phyloP scores from a whole-genome alignment of 2,888 invertebrate genomes.

The Junonia oenone region DNA sequence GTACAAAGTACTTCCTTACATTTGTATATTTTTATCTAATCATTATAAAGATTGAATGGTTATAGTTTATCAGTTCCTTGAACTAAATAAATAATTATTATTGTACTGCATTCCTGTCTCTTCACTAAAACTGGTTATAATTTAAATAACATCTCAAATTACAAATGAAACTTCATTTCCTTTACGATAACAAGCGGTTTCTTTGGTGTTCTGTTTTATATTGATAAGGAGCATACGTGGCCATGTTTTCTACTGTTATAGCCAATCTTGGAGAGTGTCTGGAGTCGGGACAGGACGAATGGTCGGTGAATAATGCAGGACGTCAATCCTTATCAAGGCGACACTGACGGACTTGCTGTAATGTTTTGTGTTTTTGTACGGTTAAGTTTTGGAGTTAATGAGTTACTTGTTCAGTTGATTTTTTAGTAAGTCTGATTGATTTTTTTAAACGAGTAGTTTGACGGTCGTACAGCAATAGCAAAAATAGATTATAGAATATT shows the following conservation, averaged over 20 bases:
- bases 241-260: slow-evolving; percentile 15
- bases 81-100: background rate
- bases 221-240: slow-evolving; percentile 8
- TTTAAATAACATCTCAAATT: background rate
- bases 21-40: too few species aligned
- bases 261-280: slow-evolving; percentile 26
- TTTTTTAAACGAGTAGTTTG: too few species aligned
- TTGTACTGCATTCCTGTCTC: background rate
- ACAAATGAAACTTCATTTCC: background rate
- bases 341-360: background rate
- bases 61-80: too few species aligned
- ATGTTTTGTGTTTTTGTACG: background rate
- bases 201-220: slow-evolving; percentile 9
- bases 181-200: background rate
- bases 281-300: slow-evolving; percentile 19
- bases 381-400: background rate
- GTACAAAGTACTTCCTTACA: too few species aligned
- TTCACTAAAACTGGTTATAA: background rate
- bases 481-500: too few species aligned
- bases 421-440: too few species aligned
- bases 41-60: background rate
- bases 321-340: slow-evolving; percentile 26
- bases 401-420: too few species aligned
- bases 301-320: slow-evolving; percentile 29
- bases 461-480: too few species aligned